These are phyloP conservation scores for Bufo bufo DNA, from an alignment of 2,113 vertebrate genomes.

Conservation along the genomic window DNA sequence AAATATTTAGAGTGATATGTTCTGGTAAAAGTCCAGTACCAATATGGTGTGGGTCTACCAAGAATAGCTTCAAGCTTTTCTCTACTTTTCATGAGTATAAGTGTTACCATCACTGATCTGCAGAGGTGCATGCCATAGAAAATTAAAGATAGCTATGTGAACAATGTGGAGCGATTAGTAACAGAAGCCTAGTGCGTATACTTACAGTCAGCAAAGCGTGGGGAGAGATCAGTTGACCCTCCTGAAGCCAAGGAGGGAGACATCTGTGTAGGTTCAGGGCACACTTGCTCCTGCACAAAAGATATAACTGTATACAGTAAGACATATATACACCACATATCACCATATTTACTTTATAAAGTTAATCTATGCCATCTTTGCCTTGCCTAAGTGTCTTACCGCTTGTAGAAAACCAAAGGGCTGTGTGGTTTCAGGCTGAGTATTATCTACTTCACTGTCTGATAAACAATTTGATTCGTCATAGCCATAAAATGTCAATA, in stretches of 20 bases:
- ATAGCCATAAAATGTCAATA: slow-evolving; percentile 91
- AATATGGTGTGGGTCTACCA: too few relatives aligned
- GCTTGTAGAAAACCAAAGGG: not conserved
- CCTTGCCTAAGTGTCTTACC: not conserved
- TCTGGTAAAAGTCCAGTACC: too few relatives aligned
- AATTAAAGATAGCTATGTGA: too few relatives aligned
- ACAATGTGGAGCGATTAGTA: not conserved
- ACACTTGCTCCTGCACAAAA: slow-evolving; percentile 3
- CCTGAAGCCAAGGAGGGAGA: slow-evolving; percentile 40
- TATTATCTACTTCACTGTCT: slow-evolving; percentile 80
- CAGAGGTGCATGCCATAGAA: too few relatives aligned
- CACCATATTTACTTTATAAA: not conserved
- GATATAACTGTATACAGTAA: not conserved
- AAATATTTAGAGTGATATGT: too few relatives aligned
- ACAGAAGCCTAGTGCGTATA: not conserved
- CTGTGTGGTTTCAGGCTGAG: slow-evolving; percentile 61
- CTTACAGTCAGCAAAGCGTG: slow-evolving; percentile 22
- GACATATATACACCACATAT: not conserved
- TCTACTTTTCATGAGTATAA: too few relatives aligned
- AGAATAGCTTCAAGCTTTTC: too few relatives aligned
- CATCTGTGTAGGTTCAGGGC: slow-evolving; percentile 25
- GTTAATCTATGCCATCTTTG: not conserved
- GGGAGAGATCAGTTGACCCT: slow-evolving; percentile 14
- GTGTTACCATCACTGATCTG: too few relatives aligned
- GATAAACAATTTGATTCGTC: slow-evolving; percentile 81